phyloP scores from a whole-genome alignment of 1,140 invertebrate species.

The Amphibalanus amphitrite region DNA sequence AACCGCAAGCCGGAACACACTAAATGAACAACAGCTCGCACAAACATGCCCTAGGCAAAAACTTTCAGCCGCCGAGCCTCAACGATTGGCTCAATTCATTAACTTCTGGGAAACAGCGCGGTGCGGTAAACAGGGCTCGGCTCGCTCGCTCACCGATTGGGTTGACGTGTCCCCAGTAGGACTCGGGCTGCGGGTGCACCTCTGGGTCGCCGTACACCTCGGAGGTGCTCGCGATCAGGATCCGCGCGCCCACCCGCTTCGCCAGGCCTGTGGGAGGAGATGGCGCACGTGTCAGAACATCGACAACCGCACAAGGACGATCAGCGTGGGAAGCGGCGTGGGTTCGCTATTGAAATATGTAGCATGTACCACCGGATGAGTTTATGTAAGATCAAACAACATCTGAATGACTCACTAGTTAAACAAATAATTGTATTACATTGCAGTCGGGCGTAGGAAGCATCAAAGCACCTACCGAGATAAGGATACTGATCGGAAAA shows the following conservation, averaged over 20 bases:
- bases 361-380: not conserved
- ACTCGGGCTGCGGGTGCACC: conserved; percentile 84
- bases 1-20: too few species aligned
- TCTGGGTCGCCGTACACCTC: conserved; percentile 98
- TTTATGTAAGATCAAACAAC: too few species aligned
- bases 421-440: too few species aligned
- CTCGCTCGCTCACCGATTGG: conserved; percentile 57
- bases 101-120: not conserved
- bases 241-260: conserved; percentile 77
- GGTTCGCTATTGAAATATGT: not conserved
- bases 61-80: not conserved
- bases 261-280: conserved; percentile 49
- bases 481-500: too few species aligned
- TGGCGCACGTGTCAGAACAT: not conserved
- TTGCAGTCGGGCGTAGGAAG: too few species aligned
- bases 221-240: conserved; percentile 93
- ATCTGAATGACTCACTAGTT: too few species aligned
- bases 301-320: too few species aligned
- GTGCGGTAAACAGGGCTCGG: not conserved
- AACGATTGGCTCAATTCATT: not conserved
- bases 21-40: too few species aligned
- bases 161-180: conserved; percentile 98
- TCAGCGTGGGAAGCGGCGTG: too few species aligned
- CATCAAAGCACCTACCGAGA: too few species aligned
- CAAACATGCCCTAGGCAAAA: not conserved